Conservation (phyloP, 2,113 vertebrate species). For the Eulemur macaco region DNA sequence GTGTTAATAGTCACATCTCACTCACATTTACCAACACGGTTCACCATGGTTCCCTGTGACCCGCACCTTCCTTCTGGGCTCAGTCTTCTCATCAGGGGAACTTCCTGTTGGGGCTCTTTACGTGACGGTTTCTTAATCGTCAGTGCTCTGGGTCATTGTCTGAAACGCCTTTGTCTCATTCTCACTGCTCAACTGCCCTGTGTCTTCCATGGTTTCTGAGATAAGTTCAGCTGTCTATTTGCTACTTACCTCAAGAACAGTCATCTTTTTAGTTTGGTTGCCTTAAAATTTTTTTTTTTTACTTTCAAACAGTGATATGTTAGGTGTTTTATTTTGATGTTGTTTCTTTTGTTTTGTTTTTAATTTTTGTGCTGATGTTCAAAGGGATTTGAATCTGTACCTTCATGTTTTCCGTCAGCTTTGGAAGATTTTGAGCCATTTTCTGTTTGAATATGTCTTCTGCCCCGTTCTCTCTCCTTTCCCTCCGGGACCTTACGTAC, state of each 20-base stretch:
- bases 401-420: neutral
- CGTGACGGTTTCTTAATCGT: neutral
- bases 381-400: neutral
- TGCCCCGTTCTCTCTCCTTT: neutral
- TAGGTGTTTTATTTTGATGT: neutral
- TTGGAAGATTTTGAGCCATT: neutral
- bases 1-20: neutral
- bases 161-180: neutral
- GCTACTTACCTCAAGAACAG: neutral
- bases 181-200: neutral
- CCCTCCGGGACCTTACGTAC: neutral
- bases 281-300: neutral
- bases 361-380: neutral
- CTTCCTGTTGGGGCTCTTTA: neutral
- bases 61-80: neutral
- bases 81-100: neutral
- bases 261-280: neutral
- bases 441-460: neutral
- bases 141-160: neutral
- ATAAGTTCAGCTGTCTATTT: neutral
- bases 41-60: neutral
- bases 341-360: neutral
- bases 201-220: neutral
- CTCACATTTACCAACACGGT: neutral
- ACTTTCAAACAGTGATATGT: neutral